Conservation (phyloP, 2,888 invertebrate genomes). For the Microctonus brassicae region DNA sequence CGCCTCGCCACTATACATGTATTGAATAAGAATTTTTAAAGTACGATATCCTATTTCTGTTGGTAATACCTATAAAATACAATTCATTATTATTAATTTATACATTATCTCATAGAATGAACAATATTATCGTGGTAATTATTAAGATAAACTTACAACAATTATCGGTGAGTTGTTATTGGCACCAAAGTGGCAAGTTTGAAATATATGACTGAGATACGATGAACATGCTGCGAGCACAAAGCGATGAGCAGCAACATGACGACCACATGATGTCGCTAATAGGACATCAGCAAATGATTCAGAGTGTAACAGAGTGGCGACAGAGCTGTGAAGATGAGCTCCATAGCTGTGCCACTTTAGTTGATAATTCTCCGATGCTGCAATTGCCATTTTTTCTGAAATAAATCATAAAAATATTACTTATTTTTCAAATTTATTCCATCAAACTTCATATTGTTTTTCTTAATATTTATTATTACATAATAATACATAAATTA, state of each 20-base stretch:
- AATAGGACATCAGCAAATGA: conserved; percentile 86
- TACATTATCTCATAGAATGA: background rate
- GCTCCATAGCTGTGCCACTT: conserved; percentile 91
- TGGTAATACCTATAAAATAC: conserved; percentile 75
- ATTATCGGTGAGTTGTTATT: conserved; percentile 68
- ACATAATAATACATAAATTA: no score
- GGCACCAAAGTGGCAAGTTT: conserved; percentile 68
- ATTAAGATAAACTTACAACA: conserved; percentile 54
- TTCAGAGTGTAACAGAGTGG: conserved; percentile 82
- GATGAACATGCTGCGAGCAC: conserved; percentile 86
- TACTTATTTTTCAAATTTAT: background rate
- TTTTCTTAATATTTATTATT: no score
- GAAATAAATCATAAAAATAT: conserved; percentile 20
- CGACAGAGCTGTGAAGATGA: conserved; percentile 85
- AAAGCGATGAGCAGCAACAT: conserved; percentile 88
- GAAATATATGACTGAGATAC: conserved; percentile 74
- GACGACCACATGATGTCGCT: conserved; percentile 83
- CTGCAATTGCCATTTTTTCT: conserved; percentile 71
- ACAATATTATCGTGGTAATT: background rate
- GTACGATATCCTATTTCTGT: conserved; percentile 86
- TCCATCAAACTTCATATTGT: no score
- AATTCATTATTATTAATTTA: conserved; percentile 1
- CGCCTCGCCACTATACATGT: conserved; percentile 89
- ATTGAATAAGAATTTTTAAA: conserved; percentile 84
- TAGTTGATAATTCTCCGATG: conserved; percentile 85